phyloP scores from a whole-genome alignment of 2,797 vertebrate species.

The Fringilla coelebs region DNA sequence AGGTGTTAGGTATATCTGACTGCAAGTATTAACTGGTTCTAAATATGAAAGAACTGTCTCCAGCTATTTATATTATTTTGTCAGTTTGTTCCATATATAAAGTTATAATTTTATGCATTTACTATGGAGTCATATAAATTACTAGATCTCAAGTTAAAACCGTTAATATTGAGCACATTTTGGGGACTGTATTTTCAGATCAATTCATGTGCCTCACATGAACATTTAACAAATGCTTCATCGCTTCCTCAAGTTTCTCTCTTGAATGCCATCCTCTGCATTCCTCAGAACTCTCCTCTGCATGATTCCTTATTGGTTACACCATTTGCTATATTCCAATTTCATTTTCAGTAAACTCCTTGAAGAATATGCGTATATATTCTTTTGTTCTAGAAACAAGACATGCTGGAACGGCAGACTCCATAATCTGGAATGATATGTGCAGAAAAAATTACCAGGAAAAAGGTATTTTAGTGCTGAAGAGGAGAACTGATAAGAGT shows the following conservation, averaged over 20 bases:
- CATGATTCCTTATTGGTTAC: neutral
- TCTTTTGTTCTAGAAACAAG: neutral
- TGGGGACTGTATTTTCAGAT: neutral
- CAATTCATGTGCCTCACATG: neutral
- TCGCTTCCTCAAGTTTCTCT: neutral
- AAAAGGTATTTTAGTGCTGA: neutral
- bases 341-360: neutral
- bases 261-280: neutral
- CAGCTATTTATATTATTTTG: neutral
- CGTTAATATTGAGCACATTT: neutral
- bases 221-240: neutral
- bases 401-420: neutral
- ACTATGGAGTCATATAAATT: neutral
- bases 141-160: neutral
- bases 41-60: neutral
- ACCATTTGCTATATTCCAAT: neutral
- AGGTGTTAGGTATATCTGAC: neutral
- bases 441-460: neutral
- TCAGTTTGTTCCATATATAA: neutral
- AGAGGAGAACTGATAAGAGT: neutral
- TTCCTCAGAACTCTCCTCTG: neutral
- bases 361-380: neutral
- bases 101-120: neutral
- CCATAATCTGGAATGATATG: neutral
- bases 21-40: neutral